phyloP scores from a whole-genome alignment of 2,113 vertebrate genomes.

The Coptodon rendalli region DNA sequence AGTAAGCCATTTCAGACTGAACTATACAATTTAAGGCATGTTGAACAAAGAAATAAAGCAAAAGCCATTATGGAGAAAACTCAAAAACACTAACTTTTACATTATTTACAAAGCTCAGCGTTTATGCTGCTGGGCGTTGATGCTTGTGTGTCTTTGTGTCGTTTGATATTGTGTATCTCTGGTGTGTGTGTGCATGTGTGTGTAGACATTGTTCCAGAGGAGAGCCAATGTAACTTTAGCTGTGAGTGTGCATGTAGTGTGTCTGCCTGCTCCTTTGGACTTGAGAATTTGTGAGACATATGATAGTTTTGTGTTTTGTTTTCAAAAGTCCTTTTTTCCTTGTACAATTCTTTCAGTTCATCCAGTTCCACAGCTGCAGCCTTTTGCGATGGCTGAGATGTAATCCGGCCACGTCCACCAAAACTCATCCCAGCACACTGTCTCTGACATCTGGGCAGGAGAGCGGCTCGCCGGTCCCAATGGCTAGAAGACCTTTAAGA shows the following conservation, averaged over 20 bases:
- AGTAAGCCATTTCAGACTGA: slow-evolving; percentile 44
- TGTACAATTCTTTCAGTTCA: slow-evolving; percentile 56
- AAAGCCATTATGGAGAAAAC: slow-evolving; percentile 43
- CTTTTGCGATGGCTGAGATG: neutral
- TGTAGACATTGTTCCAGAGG: slow-evolving; percentile 26
- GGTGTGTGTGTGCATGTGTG: neutral
- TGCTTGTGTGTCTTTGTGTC: slow-evolving; percentile 23
- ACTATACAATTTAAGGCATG: slow-evolving; percentile 78
- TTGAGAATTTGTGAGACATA: slow-evolving; percentile 24
- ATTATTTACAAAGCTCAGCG: slow-evolving; percentile 67
- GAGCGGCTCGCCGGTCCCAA: neutral
- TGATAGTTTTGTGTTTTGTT: slow-evolving; percentile 17
- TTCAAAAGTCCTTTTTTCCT: slow-evolving; percentile 10
- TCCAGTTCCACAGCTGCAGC: slow-evolving; percentile 30
- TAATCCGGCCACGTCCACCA: neutral
- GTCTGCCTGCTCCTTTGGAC: slow-evolving; percentile 32
- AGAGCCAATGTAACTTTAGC: slow-evolving; percentile 12
- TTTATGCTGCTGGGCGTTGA: slow-evolving; percentile 39
- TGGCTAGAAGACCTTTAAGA: neutral
- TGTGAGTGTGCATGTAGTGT: slow-evolving; percentile 47
- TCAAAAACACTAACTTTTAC: slow-evolving; percentile 53
- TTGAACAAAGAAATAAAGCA: slow-evolving; percentile 58
- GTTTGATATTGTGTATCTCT: slow-evolving; percentile 15
- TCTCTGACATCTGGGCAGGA: slow-evolving; percentile 6
- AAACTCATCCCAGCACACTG: neutral